These are phyloP conservation scores for Cataglyphis rosenhaueri DNA, from an alignment of 2,888 invertebrate species.

Conservation along the genomic window DNA sequence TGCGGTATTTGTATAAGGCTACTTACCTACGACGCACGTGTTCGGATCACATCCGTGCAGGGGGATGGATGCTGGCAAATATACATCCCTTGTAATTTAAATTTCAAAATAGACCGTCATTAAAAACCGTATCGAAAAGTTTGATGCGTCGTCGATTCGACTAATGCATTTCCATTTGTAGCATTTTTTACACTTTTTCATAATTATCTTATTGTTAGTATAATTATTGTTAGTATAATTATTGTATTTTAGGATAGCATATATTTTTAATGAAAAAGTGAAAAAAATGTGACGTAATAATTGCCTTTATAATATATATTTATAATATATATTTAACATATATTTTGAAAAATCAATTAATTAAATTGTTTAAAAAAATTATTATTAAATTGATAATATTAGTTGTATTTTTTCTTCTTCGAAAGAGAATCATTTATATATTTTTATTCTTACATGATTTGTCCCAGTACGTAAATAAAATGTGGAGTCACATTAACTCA, in stretches of 20 bases:
- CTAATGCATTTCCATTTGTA: neutral
- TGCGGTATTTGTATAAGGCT: constrained; percentile 66
- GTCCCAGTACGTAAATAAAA: neutral
- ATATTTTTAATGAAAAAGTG: neutral
- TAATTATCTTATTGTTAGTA: neutral
- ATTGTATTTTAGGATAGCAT: neutral
- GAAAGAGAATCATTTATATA: neutral
- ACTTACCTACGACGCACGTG: constrained; percentile 60
- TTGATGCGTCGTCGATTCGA: neutral
- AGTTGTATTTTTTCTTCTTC: neutral
- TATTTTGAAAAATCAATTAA: neutral
- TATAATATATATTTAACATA: neutral
- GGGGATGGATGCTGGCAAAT: neutral
- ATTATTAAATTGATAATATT: neutral
- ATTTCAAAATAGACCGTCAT: constrained; percentile 34
- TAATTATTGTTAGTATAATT: too few relatives aligned
- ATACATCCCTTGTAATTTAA: constrained; percentile 32
- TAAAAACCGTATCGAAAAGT: constrained; percentile 3
- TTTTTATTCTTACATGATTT: neutral
- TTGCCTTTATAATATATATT: neutral
- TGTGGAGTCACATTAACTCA: neutral
- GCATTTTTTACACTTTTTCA: neutral
- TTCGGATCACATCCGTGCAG: constrained; percentile 18
- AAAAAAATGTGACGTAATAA: neutral
- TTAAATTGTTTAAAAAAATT: neutral